Percentiles rank a stretch among this genome's conserved stretches.
Conservation (phyloP, 2,113 vertebrate genomes). For the Heterocephalus glaber region DNA sequence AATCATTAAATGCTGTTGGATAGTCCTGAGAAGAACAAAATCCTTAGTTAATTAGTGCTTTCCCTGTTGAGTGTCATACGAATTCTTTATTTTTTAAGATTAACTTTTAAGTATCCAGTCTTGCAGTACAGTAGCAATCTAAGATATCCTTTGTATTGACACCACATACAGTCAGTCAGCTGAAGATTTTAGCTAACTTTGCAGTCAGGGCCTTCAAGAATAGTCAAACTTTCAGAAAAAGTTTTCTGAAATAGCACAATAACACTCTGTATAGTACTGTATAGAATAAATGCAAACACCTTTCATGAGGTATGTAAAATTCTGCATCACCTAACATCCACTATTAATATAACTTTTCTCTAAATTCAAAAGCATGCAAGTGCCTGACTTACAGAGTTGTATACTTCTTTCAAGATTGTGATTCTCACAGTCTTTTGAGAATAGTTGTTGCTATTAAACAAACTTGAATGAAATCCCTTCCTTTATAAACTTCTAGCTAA, state of each 20-base stretch:
- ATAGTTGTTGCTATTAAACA: neutral
- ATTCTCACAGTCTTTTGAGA: neutral
- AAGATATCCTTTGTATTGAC: neutral
- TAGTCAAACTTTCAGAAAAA: neutral
- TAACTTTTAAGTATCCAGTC: neutral
- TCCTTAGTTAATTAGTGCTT: slow-evolving; percentile 49
- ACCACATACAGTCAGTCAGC: neutral
- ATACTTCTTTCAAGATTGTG: neutral
- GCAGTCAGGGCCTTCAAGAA: neutral
- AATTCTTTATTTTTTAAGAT: slow-evolving; percentile 5
- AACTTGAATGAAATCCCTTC: neutral
- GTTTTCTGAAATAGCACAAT: neutral
- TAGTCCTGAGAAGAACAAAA: slow-evolving; percentile 16
- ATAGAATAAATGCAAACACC: neutral
- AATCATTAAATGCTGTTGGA: slow-evolving; percentile 39
- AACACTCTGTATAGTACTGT: neutral
- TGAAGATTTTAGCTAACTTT: neutral
- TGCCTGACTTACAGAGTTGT: neutral
- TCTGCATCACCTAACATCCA: neutral
- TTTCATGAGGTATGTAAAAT: neutral
- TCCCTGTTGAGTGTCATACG: slow-evolving; percentile 24
- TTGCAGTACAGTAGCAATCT: neutral
- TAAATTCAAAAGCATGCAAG: neutral
- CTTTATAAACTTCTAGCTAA: neutral
- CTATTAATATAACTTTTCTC: neutral